Evolutionary conservation across 2,797 vertebrate genomes (phyloP), one percentile per base, ranked within the genome.

Genomic region (Clarias fuscus): DNA sequence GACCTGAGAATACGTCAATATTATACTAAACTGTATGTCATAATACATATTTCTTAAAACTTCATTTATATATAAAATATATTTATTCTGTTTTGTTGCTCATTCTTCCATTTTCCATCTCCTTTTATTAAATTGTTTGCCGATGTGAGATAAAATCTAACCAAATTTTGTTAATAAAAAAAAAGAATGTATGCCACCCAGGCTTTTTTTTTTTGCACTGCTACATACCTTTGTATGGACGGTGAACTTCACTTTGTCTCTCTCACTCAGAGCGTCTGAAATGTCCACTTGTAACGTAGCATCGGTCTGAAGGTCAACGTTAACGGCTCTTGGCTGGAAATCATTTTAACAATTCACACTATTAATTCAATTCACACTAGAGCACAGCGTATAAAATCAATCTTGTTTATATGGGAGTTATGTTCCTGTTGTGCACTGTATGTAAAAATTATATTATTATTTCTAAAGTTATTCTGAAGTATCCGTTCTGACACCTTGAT

Each of bases 221-320:
- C 20, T 67, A 64, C 83, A 88, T 85, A 99, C 98, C 98, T 99
- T 99, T 87, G 98, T 99, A 93, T 99, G 98, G 83, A 99, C 98
- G 10, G 98, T 99, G 92, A 99, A 99, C 93, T 99, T 99, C 89
- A 99, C 98, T 95, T 99, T 99, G 94, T 99, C 98, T 89, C 98
- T 95, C 92, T 99, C 98, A 84, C 98, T 99, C 83, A 99, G 95
- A 70, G 98, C 98, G 87, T 99, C 98, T 2, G 98, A 99, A 93
- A 99, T 99, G 95, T 99, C 98, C 84, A 99, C 98, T 92, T 99
- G 98, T 83, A 99, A 94, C 48, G 97, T 98, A 88, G 98, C 97
- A 89, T 99, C 98, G 14, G 96, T 97, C 91, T 99, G 98, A 85
- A 99, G 97, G 92, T 99, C 98, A 91, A 99, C 98, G 85, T 96